A percentile compares a stretch with the other conserved stretches of the same genome.
These are phyloP conservation scores for Stenodera caucasica DNA, from an alignment of 2,888 invertebrate species.

Conservation along the genomic window DNA sequence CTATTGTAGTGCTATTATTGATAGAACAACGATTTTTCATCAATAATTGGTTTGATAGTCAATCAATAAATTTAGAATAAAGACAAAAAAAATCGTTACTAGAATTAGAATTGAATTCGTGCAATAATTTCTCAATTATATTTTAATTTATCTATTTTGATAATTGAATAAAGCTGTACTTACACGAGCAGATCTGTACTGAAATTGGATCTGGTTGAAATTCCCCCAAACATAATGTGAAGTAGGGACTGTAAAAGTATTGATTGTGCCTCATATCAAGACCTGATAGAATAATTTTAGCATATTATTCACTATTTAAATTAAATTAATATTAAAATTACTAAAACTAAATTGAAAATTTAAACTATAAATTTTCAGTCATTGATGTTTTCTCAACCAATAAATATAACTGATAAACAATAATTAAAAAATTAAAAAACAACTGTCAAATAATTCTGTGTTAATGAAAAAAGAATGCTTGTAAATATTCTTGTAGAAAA, in stretches of 20 bases:
- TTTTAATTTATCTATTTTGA: background rate
- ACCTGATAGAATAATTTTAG: slow-evolving; percentile 34
- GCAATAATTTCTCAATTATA: background rate
- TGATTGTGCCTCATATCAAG: slow-evolving; percentile 41
- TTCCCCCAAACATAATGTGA: background rate
- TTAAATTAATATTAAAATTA: slow-evolving; percentile 7
- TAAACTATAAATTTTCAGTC: slow-evolving; percentile 7
- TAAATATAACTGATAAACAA: slow-evolving; percentile 6
- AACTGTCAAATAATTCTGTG: slow-evolving; percentile 19
- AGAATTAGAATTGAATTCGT: too few species aligned
- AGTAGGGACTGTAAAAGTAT: slow-evolving; percentile 30
- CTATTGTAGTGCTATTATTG: background rate
- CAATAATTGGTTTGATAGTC: slow-evolving; percentile 10
- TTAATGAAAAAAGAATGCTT: slow-evolving; percentile 23
- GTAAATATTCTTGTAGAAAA: slow-evolving; percentile 41
- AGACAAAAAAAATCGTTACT: background rate
- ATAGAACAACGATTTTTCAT: slow-evolving; percentile 11
- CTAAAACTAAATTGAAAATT: background rate
- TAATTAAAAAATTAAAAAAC: background rate
- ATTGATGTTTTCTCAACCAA: slow-evolving; percentile 5
- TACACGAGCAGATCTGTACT: background rate
- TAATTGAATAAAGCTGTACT: background rate
- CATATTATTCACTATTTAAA: slow-evolving; percentile 23
- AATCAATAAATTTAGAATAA: background rate
- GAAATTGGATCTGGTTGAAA: background rate